phyloP scores from a whole-genome alignment of 2,888 invertebrate genomes.

The Volucella bombylans region DNA sequence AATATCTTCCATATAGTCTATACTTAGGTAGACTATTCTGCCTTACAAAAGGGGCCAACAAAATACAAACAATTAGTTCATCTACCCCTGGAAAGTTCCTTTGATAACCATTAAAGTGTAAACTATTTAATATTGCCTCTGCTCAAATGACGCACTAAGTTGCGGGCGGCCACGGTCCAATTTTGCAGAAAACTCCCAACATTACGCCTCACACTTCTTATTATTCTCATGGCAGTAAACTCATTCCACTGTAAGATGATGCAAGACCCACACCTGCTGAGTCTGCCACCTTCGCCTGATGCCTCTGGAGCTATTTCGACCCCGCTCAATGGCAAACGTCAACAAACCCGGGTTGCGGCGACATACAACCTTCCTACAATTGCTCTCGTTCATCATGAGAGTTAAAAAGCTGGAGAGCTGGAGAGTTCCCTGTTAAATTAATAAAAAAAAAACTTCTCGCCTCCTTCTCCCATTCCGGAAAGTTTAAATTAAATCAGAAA shows the following conservation, averaged over 20 bases:
- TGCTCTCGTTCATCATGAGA: no score
- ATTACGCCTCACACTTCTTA: constrained; percentile 47
- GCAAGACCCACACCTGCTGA: constrained; percentile 36
- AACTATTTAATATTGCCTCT: constrained; percentile 45
- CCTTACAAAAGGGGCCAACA: background rate
- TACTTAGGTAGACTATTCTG: background rate
- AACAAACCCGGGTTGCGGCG: constrained; percentile 61
- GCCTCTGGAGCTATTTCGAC: constrained; percentile 26
- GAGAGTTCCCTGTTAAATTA: constrained; percentile 5
- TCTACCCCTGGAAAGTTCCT: constrained; percentile 48
- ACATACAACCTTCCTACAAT: constrained; percentile 6
- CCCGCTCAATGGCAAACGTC: constrained; percentile 73
- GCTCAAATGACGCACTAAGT: constrained; percentile 44
- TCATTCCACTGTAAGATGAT: constrained; percentile 3
- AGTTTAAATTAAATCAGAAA: constrained; percentile 26
- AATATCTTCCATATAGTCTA: background rate
- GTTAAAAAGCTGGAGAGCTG: background rate
- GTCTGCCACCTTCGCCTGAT: constrained; percentile 30
- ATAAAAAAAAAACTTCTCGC: background rate
- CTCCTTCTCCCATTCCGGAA: constrained; percentile 15
- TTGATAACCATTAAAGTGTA: background rate
- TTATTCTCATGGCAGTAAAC: background rate
- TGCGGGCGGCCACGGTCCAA: constrained; percentile 37
- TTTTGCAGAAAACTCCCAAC: constrained; percentile 45
- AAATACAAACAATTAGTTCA: constrained; percentile 52